Evolutionary conservation across 2,113 vertebrate species (phyloP).

Genomic region (Melanocharis versteri): DNA sequence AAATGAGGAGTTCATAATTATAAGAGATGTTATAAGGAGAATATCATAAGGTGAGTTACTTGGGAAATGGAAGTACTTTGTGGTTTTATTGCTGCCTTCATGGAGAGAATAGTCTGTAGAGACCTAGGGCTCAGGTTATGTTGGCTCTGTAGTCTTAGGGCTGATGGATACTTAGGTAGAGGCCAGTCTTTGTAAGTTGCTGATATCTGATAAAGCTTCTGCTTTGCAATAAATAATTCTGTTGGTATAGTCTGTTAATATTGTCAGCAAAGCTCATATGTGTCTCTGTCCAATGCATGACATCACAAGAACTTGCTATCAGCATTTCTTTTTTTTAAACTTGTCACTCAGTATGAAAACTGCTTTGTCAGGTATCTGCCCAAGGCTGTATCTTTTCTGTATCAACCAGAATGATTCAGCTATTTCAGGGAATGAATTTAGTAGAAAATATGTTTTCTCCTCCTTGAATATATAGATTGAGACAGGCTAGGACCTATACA

Average conservation of each 20-base stretch:
- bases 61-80: neutral
- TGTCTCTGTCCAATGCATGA: neutral
- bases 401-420: neutral
- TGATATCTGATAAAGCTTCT: neutral
- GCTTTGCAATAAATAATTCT: neutral
- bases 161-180: neutral
- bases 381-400: neutral
- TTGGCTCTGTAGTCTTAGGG: neutral
- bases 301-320: neutral
- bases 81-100: neutral
- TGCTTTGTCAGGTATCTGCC: neutral
- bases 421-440: neutral
- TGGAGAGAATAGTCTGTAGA: neutral
- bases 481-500: neutral
- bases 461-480: neutral
- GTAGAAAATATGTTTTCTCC: neutral
- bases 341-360: neutral
- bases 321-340: neutral
- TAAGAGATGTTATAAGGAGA: neutral
- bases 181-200: neutral
- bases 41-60: neutral
- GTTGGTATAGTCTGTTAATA: neutral
- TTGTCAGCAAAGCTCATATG: neutral
- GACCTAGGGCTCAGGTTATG: neutral
- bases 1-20: neutral